Evolutionary conservation across 2,113 vertebrate genomes (phyloP).

Genomic region (Cervus canadensis): DNA sequence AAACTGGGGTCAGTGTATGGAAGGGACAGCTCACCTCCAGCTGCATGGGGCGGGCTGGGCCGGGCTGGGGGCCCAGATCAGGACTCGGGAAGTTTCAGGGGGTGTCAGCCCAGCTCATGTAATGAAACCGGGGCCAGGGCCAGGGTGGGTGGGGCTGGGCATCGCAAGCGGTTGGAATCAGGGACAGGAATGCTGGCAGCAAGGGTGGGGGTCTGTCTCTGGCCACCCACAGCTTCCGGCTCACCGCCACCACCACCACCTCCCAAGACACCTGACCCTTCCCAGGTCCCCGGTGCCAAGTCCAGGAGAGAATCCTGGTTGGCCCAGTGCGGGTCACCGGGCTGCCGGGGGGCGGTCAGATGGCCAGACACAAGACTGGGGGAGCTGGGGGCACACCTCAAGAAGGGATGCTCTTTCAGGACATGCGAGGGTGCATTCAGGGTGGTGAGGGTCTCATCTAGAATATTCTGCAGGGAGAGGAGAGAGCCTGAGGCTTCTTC

Average conservation of each 20-base stretch:
- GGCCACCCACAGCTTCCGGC: not conserved
- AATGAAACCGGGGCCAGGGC: not conserved
- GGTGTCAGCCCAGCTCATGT: not conserved
- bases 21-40: not conserved
- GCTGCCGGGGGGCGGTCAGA: fast-evolving
- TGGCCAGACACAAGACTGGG: not conserved
- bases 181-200: not conserved
- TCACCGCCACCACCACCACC: fast-evolving
- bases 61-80: not conserved
- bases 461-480: not conserved
- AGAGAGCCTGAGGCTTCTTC: not conserved
- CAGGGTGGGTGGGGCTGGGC: not conserved
- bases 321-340: not conserved
- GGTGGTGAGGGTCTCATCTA: not conserved
- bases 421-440: not conserved
- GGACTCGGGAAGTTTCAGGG: not conserved
- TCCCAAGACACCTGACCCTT: not conserved
- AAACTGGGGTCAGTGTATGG: not conserved
- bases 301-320: not conserved
- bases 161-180: too few species aligned
- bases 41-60: not conserved
- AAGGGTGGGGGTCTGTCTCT: not conserved
- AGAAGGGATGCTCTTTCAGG: not conserved
- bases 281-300: not conserved
- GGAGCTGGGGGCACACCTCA: not conserved